Percentiles rank a stretch among this genome's conserved stretches.
These are phyloP conservation scores for Ceratitis capitata DNA, from an alignment of 1,140 invertebrate genomes.

Conservation along the genomic window DNA sequence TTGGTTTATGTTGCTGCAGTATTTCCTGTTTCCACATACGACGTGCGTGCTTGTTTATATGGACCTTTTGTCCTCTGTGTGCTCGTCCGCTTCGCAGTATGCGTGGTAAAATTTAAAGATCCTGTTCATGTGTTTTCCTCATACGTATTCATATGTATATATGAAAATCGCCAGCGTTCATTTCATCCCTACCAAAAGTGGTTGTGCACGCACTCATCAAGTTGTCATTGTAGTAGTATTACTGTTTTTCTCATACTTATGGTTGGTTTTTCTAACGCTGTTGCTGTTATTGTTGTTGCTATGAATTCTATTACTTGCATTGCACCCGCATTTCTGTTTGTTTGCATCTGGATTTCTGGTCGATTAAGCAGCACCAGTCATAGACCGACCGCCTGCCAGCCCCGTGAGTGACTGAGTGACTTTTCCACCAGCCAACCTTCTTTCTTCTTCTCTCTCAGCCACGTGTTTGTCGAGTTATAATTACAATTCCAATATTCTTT, in stretches of 20 bases:
- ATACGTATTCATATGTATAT: background rate
- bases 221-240: background rate
- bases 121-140: background rate
- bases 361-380: slow-evolving; percentile 28
- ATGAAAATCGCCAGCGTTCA: background rate
- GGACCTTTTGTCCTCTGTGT: background rate
- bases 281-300: background rate
- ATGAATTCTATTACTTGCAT: background rate
- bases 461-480: background rate
- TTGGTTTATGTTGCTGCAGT: background rate
- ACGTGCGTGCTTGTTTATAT: background rate
- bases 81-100: background rate
- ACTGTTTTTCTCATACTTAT: background rate
- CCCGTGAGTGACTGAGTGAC: slow-evolving; percentile 13
- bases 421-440: slow-evolving; percentile 12
- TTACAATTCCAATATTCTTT: slow-evolving; percentile 38
- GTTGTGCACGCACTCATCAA: background rate
- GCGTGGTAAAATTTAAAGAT: background rate
- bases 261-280: background rate
- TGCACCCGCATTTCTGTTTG: background rate
- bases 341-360: slow-evolving; percentile 30
- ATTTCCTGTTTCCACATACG: background rate
- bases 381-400: background rate
- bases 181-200: background rate
- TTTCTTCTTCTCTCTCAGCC: background rate